Conservation (phyloP, 2,888 invertebrate species). For the Cancer borealis region DNA sequence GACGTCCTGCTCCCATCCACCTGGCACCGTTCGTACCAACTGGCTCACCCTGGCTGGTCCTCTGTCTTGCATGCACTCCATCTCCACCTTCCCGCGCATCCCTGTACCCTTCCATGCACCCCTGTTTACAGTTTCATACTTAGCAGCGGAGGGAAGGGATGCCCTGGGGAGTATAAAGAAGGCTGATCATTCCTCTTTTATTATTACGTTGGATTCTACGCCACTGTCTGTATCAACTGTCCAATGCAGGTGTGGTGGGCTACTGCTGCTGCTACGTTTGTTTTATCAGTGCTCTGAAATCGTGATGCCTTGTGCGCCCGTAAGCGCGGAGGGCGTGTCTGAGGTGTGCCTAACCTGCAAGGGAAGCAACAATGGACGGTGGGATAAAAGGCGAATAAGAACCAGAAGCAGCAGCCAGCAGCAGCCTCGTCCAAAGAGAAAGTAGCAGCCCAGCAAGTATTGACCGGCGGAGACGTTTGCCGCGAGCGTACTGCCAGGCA, state of each 20-base stretch:
- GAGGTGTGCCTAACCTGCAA: neutral
- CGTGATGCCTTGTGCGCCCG: neutral
- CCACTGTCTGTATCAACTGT: neutral
- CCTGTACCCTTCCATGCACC: neutral
- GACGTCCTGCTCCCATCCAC: neutral
- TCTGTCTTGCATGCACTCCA: neutral
- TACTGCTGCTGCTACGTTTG: neutral
- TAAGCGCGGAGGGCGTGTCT: neutral
- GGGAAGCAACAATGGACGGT: neutral
- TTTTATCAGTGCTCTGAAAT: neutral
- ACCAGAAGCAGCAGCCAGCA: neutral
- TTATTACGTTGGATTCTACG: neutral
- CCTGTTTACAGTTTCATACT: neutral
- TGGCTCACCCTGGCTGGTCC: neutral
- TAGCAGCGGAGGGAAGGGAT: neutral
- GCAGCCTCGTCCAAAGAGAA: neutral
- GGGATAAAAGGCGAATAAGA: neutral
- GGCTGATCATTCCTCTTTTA: neutral
- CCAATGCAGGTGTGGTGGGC: neutral
- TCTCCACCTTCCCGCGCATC: neutral
- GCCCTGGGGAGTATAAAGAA: neutral
- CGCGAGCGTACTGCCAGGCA: neutral
- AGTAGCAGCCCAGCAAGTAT: slow-evolving; percentile 23
- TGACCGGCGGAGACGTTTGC: slow-evolving; percentile 4
- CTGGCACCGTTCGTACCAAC: neutral